These are phyloP conservation scores for Lepidostoma basale DNA, from an alignment of 1,140 invertebrate species.

Conservation along the genomic window DNA sequence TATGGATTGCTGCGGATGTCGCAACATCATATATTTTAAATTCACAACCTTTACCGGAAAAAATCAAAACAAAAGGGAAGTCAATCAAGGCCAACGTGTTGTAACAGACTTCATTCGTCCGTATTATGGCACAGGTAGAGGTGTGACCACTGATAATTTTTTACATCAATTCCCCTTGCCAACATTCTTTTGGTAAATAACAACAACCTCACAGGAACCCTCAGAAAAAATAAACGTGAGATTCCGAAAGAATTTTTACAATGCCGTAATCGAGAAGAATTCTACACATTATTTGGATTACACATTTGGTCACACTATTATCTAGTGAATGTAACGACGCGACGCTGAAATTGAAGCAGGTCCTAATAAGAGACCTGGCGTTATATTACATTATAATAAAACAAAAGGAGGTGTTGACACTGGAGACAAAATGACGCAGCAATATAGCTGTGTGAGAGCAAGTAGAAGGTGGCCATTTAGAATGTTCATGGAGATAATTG, in stretches of 20 bases:
- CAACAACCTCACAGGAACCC: constrained; percentile 36
- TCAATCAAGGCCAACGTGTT: constrained; percentile 36
- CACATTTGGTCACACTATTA: background rate
- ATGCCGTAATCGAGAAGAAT: background rate
- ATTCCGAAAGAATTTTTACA: constrained; percentile 4
- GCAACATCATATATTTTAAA: constrained; percentile 6
- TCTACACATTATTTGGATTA: background rate
- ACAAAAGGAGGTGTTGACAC: constrained; percentile 48
- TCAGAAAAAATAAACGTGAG: constrained; percentile 26
- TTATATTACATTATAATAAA: constrained; percentile 43
- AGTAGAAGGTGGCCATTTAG: constrained; percentile 44
- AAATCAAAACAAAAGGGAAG: constrained; percentile 26
- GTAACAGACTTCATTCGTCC: constrained; percentile 44
- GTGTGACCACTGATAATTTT: constrained; percentile 47
- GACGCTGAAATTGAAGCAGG: background rate
- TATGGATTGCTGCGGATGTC: constrained; percentile 49
- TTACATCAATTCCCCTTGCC: constrained; percentile 41
- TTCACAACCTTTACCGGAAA: constrained; percentile 14
- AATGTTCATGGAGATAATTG: constrained; percentile 44
- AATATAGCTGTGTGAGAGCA: constrained; percentile 39
- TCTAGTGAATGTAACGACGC: background rate
- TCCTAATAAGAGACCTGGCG: background rate
- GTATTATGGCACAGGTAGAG: constrained; percentile 41
- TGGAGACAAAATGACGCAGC: constrained; percentile 47
- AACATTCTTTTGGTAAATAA: constrained; percentile 25